Evolutionary conservation across 2,888 invertebrate species (phyloP), one percentile per base, ranked within the genome.

Genomic region (Hydriomena furcata): DNA sequence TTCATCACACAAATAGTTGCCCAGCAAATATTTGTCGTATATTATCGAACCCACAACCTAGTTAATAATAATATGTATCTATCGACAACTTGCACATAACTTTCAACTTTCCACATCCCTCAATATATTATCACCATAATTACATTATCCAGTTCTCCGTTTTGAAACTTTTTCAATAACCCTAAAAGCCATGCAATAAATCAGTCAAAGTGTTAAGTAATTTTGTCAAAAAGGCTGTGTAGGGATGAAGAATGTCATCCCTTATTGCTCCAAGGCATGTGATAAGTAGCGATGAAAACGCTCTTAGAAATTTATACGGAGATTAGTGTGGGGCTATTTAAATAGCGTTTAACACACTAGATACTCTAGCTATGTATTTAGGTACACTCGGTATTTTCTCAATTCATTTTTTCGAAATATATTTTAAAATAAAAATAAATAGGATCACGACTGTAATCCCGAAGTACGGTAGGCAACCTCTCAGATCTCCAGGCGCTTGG

Each of bases 301-400:
- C 45, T 41, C 40, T 51, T 42, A 51, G 38, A 45, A 53, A 57
- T 57, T 57, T 45, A 47, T 57, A 51, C 44, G 51, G 32, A 51
- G 53, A 57, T 53, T 53, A 57, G 27, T 37, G 32, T 42, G 10
- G 20, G 38, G 57, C 53, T 32, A 28, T 21, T 23, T 27, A 37
- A 24, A 2, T 5, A 20, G 53, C 53, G 53, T 31, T 21, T 34
- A 20, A 17, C 2, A 4, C 4, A 17, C 17, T 2, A 17, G 17
- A n/a, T n/a, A n/a, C n/a, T n/a, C n/a, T n/a, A n/a, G n/a, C n/a
- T n/a, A n/a, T n/a, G n/a, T n/a, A n/a, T n/a, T n/a, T n/a, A n/a
- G n/a, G n/a, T n/a, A n/a, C n/a, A n/a, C n/a, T n/a, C n/a, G n/a
- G n/a, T n/a, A n/a, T n/a, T n/a, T n/a, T n/a, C n/a, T n/a, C n/a